Evolutionary conservation across 2,888 invertebrate genomes (phyloP), one percentile per base, ranked within the genome.

Genomic region (Hedychridium roseum): DNA sequence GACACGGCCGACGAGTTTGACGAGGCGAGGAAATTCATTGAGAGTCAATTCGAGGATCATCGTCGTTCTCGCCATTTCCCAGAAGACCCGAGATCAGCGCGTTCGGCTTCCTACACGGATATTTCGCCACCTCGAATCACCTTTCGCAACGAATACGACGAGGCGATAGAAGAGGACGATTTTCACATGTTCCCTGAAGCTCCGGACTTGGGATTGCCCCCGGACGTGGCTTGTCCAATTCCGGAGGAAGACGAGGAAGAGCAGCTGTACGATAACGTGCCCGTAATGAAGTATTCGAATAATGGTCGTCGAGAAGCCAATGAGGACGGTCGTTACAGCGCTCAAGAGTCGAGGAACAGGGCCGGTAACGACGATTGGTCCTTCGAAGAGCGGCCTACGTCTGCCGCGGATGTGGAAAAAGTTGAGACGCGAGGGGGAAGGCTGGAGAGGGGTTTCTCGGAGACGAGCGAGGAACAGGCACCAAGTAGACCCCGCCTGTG

Each of bases 301-400:
- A 58, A 60, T 1, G 75, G 74, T 37, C 71, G n/a, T n/a, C n/a
- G n/a, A n/a, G n/a, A n/a, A n/a, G n/a, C n/a, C n/a, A n/a, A n/a
- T n/a, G n/a, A 75, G 15, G 70, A 77, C 0, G 69, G 60, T 14
- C 64, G 73, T 1, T 78, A 73, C 42, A 70, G 76, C 17, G 71
- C 66, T 32, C 44, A 76, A 3, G 67, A 75, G 0, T 47, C 68
- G 0, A 64, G 69, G 12, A n/a, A n/a, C n/a, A n/a, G n/a, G n/a
- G n/a, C n/a, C n/a, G n/a, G n/a, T n/a, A 74, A 76, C 7, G 74
- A 78, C 35, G 75, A 77, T 3, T 76, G 75, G 73, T 73, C 71
- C 3, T 51, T 60, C 38, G 65, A 65, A 14, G 62, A 57, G 18
- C 39, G 21, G 3, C 11, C 11, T 12, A 14, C 7, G 5, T 3